Conservation (phyloP, 2,113 vertebrate species). For the Haliaeetus leucogaster region DNA sequence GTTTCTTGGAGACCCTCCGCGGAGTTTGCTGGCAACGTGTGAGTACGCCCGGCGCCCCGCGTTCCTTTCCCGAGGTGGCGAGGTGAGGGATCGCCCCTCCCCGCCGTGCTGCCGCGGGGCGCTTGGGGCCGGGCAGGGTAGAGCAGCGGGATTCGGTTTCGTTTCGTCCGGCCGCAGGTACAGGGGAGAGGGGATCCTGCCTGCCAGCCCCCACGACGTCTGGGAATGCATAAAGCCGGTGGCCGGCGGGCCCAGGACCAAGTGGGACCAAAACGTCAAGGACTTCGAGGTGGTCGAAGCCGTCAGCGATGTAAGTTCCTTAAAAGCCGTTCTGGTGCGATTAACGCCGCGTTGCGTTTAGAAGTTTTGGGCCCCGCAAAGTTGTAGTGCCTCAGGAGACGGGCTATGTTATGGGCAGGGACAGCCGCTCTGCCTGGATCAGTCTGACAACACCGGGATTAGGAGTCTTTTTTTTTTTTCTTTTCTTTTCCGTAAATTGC, state of each 20-base stretch:
- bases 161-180: conserved; percentile 74
- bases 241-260: conserved; percentile 79
- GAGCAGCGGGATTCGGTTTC: neutral
- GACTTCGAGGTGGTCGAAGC: conserved; percentile 82
- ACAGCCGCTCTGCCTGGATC: neutral
- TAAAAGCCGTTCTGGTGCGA: fast-evolving
- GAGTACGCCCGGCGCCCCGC: conserved; percentile 60
- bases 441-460: neutral
- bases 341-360: fast-evolving
- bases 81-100: neutral
- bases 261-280: conserved; percentile 92
- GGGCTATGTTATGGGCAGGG: fast-evolving
- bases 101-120: neutral
- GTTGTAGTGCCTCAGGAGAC: fast-evolving
- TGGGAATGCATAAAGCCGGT: conserved; percentile 89
- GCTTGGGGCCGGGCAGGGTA: fast-evolving
- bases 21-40: conserved; percentile 91
- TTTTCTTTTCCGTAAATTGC: fast-evolving
- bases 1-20: conserved; percentile 90
- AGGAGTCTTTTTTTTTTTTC: no score
- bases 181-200: conserved; percentile 82
- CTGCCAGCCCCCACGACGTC: conserved; percentile 72
- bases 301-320: conserved; percentile 79
- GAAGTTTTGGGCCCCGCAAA: fast-evolving
- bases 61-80: fast-evolving